Evolutionary conservation across 2,113 vertebrate species (phyloP).

Genomic region (Pedetes capensis): DNA sequence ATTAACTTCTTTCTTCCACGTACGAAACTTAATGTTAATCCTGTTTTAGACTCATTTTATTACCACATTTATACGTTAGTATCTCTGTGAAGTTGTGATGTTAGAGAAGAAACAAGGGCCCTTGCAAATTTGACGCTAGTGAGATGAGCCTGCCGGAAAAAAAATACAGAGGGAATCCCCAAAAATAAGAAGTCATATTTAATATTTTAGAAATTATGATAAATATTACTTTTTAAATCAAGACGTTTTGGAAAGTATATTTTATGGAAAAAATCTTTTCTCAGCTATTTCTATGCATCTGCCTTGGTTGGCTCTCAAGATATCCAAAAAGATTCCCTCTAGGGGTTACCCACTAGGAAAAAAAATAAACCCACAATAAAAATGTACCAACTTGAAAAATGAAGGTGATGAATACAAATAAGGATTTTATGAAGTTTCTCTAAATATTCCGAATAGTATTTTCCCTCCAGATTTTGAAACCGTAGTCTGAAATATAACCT

Average conservation of each 20-base stretch:
- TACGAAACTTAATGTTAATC: neutral
- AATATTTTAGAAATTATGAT: neutral
- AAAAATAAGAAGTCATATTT: neutral
- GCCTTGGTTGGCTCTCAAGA: neutral
- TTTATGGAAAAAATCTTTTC: neutral
- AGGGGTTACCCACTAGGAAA: neutral
- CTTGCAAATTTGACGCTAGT: neutral
- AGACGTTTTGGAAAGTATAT: neutral
- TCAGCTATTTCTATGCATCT: neutral
- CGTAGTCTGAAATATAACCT: neutral
- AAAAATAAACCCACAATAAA: neutral
- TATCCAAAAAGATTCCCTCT: neutral
- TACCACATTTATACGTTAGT: neutral
- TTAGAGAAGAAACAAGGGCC: neutral
- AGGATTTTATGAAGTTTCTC: neutral
- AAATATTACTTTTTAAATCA: slow-evolving; percentile 15
- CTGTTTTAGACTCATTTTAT: neutral
- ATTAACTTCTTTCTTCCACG: slow-evolving; percentile 8
- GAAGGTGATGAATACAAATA: neutral
- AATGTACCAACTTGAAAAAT: slow-evolving; percentile 4
- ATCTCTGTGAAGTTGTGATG: neutral
- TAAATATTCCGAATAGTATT: slow-evolving; percentile 6
- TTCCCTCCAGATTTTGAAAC: slow-evolving; percentile 4
- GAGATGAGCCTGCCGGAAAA: neutral
- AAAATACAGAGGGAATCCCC: neutral